Evolutionary conservation across 2,888 invertebrate genomes (phyloP).

Genomic region (Nomada ruficornis): DNA sequence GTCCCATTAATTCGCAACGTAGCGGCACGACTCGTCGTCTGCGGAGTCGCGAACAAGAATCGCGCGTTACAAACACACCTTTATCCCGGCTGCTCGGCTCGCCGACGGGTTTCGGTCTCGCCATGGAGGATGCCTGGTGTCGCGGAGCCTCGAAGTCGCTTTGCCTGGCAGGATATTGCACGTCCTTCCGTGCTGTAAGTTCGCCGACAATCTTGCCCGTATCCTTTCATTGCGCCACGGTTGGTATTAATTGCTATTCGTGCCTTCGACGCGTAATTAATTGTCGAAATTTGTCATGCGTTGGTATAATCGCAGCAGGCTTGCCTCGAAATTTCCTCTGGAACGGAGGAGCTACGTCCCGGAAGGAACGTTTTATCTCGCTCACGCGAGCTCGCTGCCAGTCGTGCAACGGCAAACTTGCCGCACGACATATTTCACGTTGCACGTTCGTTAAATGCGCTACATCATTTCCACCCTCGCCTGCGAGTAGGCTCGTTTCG

Average conservation of each 20-base stretch:
- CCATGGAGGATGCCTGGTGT: constrained; percentile 5
- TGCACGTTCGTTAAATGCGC: background rate
- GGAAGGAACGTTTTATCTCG: constrained; percentile 64
- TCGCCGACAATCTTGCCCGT: constrained; percentile 63
- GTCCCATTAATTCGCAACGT: background rate
- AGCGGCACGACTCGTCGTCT: background rate
- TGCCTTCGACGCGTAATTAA: constrained; percentile 69
- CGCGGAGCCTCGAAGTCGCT: constrained; percentile 68
- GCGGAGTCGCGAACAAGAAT: background rate
- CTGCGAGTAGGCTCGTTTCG: no score
- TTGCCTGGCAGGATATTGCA: constrained; percentile 82
- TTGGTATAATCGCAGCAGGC: constrained; percentile 45
- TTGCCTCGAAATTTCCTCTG: constrained; percentile 44
- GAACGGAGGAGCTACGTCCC: constrained; percentile 34
- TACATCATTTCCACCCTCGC: no score
- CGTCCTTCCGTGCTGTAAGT: constrained; percentile 80
- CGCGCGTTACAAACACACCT: constrained; percentile 42
- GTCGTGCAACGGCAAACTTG: background rate
- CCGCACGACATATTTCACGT: constrained; percentile 9
- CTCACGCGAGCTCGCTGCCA: constrained; percentile 45
- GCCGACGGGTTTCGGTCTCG: constrained; percentile 38
- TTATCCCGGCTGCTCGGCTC: constrained; percentile 28
- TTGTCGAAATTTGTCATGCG: constrained; percentile 67
- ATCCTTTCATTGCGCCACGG: constrained; percentile 63
- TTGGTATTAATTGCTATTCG: constrained; percentile 71